Evolutionary conservation across 2,888 invertebrate genomes (phyloP).

Genomic region (Aporophyla nigra): DNA sequence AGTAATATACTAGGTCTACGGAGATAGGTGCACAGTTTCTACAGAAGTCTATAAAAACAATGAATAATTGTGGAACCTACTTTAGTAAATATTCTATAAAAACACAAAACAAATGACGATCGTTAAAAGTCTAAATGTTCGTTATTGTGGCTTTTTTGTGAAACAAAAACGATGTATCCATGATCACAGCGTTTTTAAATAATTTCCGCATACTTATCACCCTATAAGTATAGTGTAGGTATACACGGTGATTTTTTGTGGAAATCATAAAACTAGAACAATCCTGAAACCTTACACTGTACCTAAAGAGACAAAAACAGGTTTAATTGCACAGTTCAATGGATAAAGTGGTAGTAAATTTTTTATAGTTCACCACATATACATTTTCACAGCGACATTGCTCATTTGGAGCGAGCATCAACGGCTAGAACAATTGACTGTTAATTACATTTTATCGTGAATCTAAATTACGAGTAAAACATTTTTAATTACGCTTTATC

Average conservation of each 20-base stretch:
- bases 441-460: slow-evolving; percentile 71
- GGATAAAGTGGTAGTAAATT: slow-evolving; percentile 51
- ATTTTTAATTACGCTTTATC: slow-evolving; percentile 74
- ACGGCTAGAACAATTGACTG: slow-evolving; percentile 69
- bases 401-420: slow-evolving; percentile 64
- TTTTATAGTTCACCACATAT: slow-evolving; percentile 39
- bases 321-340: slow-evolving; percentile 45
- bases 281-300: slow-evolving; percentile 25
- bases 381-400: slow-evolving; percentile 54
- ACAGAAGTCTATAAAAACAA: not conserved
- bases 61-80: not conserved
- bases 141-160: not conserved
- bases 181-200: not conserved
- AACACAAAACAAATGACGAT: not conserved
- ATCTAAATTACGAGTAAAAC: slow-evolving; percentile 72
- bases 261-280: slow-evolving; percentile 28
- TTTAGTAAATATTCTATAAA: not conserved
- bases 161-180: not conserved
- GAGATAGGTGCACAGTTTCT: not conserved
- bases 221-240: not conserved
- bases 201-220: not conserved
- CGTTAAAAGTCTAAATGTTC: not conserved
- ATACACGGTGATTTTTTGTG: not conserved
- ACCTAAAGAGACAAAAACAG: slow-evolving; percentile 34
- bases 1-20: not conserved